These are phyloP conservation scores for Holcopasites calliopsidis DNA, from an alignment of 1,140 invertebrate genomes.

Conservation along the genomic window DNA sequence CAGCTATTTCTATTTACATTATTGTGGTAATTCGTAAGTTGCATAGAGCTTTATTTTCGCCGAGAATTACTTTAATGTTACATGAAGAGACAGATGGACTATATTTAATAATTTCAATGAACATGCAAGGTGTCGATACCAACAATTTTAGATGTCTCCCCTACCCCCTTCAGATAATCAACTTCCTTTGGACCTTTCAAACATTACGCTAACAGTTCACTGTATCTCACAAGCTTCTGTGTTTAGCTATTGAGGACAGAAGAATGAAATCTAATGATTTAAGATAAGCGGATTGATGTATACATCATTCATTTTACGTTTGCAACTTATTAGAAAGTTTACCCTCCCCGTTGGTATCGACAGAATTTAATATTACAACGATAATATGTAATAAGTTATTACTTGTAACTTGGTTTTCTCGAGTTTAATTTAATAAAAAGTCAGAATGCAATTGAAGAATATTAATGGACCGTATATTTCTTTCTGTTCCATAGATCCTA, in stretches of 20 bases:
- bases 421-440: conserved; percentile 65
- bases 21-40: conserved; percentile 64
- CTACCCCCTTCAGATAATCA: not conserved
- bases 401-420: conserved; percentile 55
- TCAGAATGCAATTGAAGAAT: conserved; percentile 44
- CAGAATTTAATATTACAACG: conserved; percentile 30
- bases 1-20: conserved; percentile 75
- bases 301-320: too few relatives aligned
- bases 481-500: conserved; percentile 33
- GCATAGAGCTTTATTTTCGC: conserved; percentile 46
- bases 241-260: not conserved
- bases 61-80: conserved; percentile 31
- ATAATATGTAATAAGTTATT: conserved; percentile 51
- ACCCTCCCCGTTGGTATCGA: conserved; percentile 25
- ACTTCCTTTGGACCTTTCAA: not conserved
- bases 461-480: conserved; percentile 13
- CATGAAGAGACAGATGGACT: conserved; percentile 1
- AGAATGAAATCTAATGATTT: too few relatives aligned
- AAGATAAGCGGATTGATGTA: too few relatives aligned
- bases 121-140: conserved; percentile 6
- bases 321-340: not conserved
- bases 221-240: not conserved
- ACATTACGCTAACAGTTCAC: too few relatives aligned
- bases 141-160: conserved; percentile 1
- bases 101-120: conserved; percentile 16